These are phyloP conservation scores for Nephrotoma flavescens DNA, from an alignment of 2,888 invertebrate species.

Conservation along the genomic window DNA sequence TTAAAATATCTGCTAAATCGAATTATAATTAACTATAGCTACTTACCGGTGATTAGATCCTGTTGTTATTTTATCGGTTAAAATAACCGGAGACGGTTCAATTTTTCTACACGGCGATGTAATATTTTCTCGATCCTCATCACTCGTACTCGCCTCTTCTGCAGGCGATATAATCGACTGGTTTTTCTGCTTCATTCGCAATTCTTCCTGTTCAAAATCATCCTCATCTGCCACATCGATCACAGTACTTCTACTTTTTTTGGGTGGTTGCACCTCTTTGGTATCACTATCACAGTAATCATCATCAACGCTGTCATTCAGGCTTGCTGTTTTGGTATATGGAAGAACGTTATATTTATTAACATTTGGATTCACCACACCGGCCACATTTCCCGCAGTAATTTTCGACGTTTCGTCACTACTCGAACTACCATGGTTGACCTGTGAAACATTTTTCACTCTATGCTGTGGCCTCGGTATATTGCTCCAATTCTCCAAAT, in stretches of 20 bases:
- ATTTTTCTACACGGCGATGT: slow-evolving; percentile 11
- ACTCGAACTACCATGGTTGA: not conserved
- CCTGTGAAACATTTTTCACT: not conserved
- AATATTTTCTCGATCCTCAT: not conserved
- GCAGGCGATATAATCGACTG: not conserved
- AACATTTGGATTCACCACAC: not conserved
- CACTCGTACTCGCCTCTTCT: not conserved
- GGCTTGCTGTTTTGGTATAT: not conserved
- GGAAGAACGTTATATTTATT: not conserved
- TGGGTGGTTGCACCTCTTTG: not conserved
- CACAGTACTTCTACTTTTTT: not conserved
- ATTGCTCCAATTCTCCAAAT: not conserved
- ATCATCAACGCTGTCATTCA: not conserved
- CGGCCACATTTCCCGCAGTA: not conserved
- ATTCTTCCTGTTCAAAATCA: not conserved
- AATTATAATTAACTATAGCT: not conserved
- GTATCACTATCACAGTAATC: not conserved
- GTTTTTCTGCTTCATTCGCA: not conserved
- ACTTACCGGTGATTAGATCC: slow-evolving; percentile 28
- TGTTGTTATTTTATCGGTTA: slow-evolving; percentile 25
- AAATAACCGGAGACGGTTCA: slow-evolving; percentile 26
- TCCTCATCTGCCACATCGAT: not conserved
- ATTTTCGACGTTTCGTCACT: not conserved
- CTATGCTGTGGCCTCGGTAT: not conserved
- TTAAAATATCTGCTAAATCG: not conserved